Conservation (phyloP, 2,888 invertebrate species). For the Volucella zonaria region DNA sequence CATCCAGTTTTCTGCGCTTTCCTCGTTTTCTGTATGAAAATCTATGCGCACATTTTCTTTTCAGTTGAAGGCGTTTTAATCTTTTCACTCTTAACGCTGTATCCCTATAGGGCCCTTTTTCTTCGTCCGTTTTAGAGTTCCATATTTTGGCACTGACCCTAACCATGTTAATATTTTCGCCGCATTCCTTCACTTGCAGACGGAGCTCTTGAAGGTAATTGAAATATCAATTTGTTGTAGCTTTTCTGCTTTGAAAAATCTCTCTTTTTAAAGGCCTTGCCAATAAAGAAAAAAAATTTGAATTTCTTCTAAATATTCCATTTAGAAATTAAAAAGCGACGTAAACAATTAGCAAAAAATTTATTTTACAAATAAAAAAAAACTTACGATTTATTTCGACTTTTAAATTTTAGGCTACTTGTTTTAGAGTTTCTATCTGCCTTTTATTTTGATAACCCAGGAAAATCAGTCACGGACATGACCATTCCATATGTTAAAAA, state of each 20-base stretch:
- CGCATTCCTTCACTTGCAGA: slow-evolving; percentile 25
- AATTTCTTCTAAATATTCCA: slow-evolving; percentile 72
- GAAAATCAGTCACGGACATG: too few relatives aligned
- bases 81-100: slow-evolving; percentile 77
- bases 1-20: slow-evolving; percentile 3
- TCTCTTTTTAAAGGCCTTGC: slow-evolving; percentile 75
- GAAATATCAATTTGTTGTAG: slow-evolving; percentile 79
- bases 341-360: too few relatives aligned
- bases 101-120: slow-evolving; percentile 79
- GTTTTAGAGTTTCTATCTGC: too few relatives aligned
- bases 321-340: not conserved
- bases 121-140: slow-evolving; percentile 77
- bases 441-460: too few relatives aligned
- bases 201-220: slow-evolving; percentile 79
- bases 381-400: too few relatives aligned
- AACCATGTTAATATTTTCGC: slow-evolving; percentile 49
- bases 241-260: slow-evolving; percentile 75
- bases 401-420: too few relatives aligned
- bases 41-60: slow-evolving; percentile 21
- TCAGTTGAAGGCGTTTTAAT: slow-evolving; percentile 66
- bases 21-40: slow-evolving; percentile 31
- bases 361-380: too few relatives aligned
- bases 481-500: too few relatives aligned
- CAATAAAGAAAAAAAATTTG: slow-evolving; percentile 69
- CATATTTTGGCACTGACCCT: slow-evolving; percentile 77